These are phyloP conservation scores for Lasioglossum marginatum DNA, from an alignment of 2,888 invertebrate genomes.

Conservation along the genomic window DNA sequence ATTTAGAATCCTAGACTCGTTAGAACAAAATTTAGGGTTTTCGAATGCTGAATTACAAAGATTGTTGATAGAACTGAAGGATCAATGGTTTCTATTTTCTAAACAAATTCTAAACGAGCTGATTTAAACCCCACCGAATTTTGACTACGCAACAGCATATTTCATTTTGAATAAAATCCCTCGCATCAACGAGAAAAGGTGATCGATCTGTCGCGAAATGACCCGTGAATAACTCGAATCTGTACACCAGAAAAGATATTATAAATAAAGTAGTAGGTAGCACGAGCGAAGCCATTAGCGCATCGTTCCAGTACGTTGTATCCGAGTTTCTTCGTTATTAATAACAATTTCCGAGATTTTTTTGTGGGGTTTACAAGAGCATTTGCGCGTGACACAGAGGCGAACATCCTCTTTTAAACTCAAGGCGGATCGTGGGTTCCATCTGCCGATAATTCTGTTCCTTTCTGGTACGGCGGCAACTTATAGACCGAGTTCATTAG, in stretches of 20 bases:
- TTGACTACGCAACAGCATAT: neutral
- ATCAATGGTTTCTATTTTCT: neutral
- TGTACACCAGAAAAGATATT: neutral
- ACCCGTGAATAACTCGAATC: neutral
- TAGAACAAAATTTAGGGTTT: no score
- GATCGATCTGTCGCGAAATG: neutral
- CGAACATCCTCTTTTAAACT: neutral
- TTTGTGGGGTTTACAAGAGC: neutral
- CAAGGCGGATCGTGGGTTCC: constrained; percentile 14
- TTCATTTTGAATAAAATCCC: neutral
- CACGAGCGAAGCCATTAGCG: neutral
- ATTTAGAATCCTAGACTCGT: no score
- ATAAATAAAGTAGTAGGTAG: neutral
- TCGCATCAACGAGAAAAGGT: neutral
- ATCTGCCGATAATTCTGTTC: constrained; percentile 40
- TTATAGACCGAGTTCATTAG: constrained; percentile 67
- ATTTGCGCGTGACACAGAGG: neutral
- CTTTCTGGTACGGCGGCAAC: constrained; percentile 12
- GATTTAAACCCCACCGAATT: neutral
- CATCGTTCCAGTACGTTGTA: neutral
- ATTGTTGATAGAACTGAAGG: neutral
- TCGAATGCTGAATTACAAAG: no score
- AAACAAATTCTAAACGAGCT: neutral
- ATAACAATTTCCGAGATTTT: neutral
- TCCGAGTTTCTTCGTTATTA: neutral